A percentile compares a stretch with the other conserved stretches of the same genome.
These are phyloP conservation scores for Drosophila barbarae DNA, from an alignment of 2,888 invertebrate genomes.

Conservation along the genomic window DNA sequence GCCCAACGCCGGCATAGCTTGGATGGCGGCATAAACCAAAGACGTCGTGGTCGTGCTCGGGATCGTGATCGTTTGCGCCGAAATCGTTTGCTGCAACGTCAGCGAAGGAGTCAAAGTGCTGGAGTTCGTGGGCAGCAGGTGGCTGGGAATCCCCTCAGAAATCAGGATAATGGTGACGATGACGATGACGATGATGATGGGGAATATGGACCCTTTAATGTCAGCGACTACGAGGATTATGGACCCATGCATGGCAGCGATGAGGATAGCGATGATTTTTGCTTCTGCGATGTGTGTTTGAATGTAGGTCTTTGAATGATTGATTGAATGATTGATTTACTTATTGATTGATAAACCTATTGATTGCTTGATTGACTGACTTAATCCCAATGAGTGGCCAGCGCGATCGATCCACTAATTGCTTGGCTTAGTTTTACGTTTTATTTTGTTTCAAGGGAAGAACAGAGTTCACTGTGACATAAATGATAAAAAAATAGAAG, in stretches of 20 bases:
- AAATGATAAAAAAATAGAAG: background rate
- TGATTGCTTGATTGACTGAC: conserved; percentile 3
- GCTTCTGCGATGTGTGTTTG: conserved; percentile 88
- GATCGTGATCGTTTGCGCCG: conserved; percentile 42
- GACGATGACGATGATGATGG: conserved; percentile 48
- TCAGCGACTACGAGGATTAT: conserved; percentile 50
- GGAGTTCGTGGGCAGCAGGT: conserved; percentile 12
- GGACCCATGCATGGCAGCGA: conserved; percentile 67
- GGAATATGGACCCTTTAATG: conserved; percentile 60
- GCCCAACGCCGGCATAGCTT: conserved; percentile 38
- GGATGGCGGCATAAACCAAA: conserved; percentile 5
- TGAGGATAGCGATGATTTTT: conserved; percentile 83
- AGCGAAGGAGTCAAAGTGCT: conserved; percentile 40
- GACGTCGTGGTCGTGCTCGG: conserved; percentile 40
- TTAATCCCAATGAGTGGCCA: background rate
- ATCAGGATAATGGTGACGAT: conserved; percentile 25
- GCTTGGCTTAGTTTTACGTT: background rate
- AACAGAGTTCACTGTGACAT: background rate
- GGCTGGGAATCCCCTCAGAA: background rate
- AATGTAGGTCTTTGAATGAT: conserved; percentile 73
- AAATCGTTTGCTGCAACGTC: conserved; percentile 44
- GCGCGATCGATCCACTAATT: background rate
- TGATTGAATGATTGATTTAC: conserved; percentile 6
- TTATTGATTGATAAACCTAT: background rate
- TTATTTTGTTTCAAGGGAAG: background rate